These are phyloP conservation scores for Balearica regulorum DNA, from an alignment of 2,797 vertebrate genomes.

Conservation along the genomic window DNA sequence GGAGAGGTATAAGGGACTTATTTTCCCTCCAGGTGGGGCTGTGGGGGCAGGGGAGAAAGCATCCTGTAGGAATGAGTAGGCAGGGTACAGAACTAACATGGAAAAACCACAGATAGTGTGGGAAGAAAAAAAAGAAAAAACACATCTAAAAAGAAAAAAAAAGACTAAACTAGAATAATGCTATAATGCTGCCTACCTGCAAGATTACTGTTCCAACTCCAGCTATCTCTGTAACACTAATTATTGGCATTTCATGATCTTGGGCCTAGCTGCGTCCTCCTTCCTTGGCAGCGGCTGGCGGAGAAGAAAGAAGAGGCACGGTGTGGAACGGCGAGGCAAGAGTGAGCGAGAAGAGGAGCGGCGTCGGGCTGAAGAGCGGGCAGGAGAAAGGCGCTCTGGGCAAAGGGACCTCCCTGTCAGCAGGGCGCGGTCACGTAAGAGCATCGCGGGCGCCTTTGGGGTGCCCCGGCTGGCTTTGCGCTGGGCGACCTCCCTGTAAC, in stretches of 20 bases:
- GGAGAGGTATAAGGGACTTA: too few species aligned
- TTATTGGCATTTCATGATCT: accelerated
- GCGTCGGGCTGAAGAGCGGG: background rate
- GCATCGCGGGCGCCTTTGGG: background rate
- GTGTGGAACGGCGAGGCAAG: too few species aligned
- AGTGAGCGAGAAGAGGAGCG: background rate
- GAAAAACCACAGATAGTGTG: accelerated
- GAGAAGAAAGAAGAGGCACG: background rate
- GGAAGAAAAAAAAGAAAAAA: accelerated
- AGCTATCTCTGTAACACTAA: too few species aligned
- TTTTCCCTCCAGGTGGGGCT: too few species aligned
- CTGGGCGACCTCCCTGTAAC: background rate
- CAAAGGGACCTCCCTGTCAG: background rate
- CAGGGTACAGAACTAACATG: accelerated
- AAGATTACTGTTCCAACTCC: too few species aligned
- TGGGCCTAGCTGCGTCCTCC: accelerated
- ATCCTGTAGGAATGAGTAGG: accelerated
- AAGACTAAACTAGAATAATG: accelerated
- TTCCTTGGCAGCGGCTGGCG: too few species aligned
- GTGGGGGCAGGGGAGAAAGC: too few species aligned
- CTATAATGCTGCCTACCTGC: accelerated
- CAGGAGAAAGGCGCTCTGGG: background rate
- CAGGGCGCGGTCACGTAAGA: background rate
- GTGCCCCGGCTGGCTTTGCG: accelerated
- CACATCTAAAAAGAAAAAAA: too few species aligned